Evolutionary conservation across 2,113 vertebrate genomes (phyloP), one percentile per base, ranked within the genome.

Genomic region (Chaetura pelagica): DNA sequence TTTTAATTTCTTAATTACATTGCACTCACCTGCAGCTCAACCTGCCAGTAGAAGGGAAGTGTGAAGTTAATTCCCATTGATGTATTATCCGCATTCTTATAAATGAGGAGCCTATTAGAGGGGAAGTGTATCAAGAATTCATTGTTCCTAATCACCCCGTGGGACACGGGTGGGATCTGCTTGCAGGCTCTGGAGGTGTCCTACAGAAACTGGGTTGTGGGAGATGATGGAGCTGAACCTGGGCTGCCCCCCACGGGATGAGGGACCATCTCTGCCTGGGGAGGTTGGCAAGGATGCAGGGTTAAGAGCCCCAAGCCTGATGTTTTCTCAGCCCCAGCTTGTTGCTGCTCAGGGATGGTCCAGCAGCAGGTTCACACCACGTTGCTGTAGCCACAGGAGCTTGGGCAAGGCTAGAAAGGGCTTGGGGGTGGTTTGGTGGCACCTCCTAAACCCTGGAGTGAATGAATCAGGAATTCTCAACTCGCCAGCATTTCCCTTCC

Each of bases 1-100:
- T 98, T 98, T 97, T 98, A 98, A 98, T 98, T 98, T 97, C 96
- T 97, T 98, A 98, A 98, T 98, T 98, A 97, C 97, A 91, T 94
- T 95, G 97, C 97, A 94, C 95, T 97, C 97, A 97, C 97, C 97
- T 97, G 97, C 97, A 95, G 96, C 96, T 98, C 97, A 96, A 87
- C 97, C 96, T 89, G 86, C 93, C 94, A 94, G 82, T 51, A 63
- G 81, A 94, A 88, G 90, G 78, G 30, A 86, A 89, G 86, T 94
- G 88, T 77, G 80, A 95, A 96, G 94, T 94, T 93, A 96, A 93
- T 95, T 97, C 95, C 89, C 92, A 97, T 67, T 68, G 93, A 95
- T 94, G 94, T 66, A 71, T 90, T 96, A 95, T 96, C 95, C 90
- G 48, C 87, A 86, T 88, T 93, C 91, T 96, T 69, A 77, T 87